Evolutionary conservation across 2,888 invertebrate genomes (phyloP).

Genomic region (Thymelicus sylvestris): DNA sequence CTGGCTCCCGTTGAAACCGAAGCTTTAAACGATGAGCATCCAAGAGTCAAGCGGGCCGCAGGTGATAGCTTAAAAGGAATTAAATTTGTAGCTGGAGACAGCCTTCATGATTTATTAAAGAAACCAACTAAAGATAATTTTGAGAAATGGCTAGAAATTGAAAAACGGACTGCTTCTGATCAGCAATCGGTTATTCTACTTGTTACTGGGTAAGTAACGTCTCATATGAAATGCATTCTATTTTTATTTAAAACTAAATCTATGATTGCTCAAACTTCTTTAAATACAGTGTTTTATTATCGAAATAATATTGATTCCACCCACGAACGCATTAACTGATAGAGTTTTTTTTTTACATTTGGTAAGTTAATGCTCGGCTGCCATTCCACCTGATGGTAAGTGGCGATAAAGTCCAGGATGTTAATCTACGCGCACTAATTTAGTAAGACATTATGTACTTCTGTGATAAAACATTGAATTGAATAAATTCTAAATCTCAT

Average conservation of each 20-base stretch:
- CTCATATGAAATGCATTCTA: background rate
- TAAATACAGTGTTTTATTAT: background rate
- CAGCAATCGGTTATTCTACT: constrained; percentile 92
- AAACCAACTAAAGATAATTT: constrained; percentile 91
- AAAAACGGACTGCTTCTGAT: constrained; percentile 89
- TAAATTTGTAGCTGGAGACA: constrained; percentile 89
- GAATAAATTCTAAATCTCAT: no score
- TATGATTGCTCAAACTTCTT: no score
- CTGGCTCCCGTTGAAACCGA: constrained; percentile 92
- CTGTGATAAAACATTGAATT: no score
- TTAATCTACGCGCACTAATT: no score
- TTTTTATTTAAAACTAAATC: no score
- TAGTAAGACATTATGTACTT: no score
- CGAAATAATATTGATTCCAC: background rate
- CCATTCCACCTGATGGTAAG: no score
- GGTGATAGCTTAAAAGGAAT: constrained; percentile 87
- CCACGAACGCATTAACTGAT: no score
- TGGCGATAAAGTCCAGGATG: no score
- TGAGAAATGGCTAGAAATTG: constrained; percentile 91
- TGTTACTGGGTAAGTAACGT: constrained; percentile 89
- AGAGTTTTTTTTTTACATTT: no score
- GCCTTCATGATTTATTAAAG: constrained; percentile 90
- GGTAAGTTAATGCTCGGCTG: no score
- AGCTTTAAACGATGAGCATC: constrained; percentile 75
- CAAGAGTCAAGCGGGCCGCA: constrained; percentile 83